phyloP scores from a whole-genome alignment of 2,888 invertebrate genomes.

The Slavum lentiscoides region DNA sequence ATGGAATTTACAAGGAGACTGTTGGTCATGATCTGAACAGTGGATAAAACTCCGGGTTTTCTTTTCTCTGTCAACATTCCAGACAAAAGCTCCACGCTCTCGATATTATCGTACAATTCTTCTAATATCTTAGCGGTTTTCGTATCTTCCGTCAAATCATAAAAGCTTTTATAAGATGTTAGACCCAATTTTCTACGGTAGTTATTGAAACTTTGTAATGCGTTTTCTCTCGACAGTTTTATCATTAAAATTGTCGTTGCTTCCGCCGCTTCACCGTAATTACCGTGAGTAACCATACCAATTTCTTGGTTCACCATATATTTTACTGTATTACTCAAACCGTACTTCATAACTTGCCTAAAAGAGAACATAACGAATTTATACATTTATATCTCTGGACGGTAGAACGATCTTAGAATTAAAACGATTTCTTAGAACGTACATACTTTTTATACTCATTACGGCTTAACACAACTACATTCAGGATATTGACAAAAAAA shows the following conservation, averaged over 20 bases:
- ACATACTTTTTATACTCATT: no score
- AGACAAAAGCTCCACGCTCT: constrained; percentile 8
- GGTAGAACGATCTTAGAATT: no score
- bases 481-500: no score
- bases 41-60: background rate
- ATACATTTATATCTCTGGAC: no score
- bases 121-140: background rate
- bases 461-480: no score
- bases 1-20: constrained; percentile 23
- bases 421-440: no score
- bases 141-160: background rate
- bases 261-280: background rate
- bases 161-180: background rate
- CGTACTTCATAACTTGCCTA: background rate
- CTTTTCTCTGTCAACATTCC: constrained; percentile 16
- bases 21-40: background rate
- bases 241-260: background rate
- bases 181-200: constrained; percentile 13
- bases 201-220: constrained; percentile 18
- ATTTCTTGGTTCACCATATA: constrained; percentile 6
- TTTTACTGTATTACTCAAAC: background rate
- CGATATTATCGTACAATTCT: background rate
- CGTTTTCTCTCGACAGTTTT: constrained; percentile 1
- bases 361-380: background rate
- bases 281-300: background rate